These are phyloP conservation scores for Hyles lineata DNA, from an alignment of 2,888 invertebrate species.

Conservation along the genomic window DNA sequence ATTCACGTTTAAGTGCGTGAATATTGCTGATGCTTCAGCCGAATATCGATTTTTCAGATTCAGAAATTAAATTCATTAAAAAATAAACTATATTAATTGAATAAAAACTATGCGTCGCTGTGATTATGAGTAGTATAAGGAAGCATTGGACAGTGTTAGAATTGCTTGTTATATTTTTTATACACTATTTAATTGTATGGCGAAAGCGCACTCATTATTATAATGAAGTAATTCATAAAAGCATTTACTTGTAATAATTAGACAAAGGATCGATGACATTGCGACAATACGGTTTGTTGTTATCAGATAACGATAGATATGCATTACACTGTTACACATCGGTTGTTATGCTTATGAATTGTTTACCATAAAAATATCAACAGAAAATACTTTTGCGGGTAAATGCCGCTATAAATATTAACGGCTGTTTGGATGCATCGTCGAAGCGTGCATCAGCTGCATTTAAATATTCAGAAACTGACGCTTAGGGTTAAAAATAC, in stretches of 20 bases:
- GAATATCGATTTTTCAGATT: neutral
- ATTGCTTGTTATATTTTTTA: neutral
- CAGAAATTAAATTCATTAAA: neutral
- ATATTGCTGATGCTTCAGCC: neutral
- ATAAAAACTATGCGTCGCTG: neutral
- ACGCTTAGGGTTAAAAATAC: neutral
- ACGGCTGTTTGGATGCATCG: neutral
- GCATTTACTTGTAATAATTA: neutral
- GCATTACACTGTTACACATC: neutral
- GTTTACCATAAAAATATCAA: neutral
- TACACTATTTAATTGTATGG: neutral
- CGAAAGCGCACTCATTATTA: neutral
- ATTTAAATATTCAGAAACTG: neutral
- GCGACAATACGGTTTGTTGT: neutral
- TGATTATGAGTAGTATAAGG: neutral
- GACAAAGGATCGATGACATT: neutral
- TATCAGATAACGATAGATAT: neutral
- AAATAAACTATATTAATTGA: no score
- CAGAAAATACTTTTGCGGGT: neutral
- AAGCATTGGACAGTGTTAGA: neutral
- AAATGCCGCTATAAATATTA: neutral
- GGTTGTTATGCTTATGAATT: neutral
- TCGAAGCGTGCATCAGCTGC: neutral
- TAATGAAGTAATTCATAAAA: neutral
- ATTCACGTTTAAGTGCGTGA: constrained; percentile 20